Evolutionary conservation across 2,113 vertebrate species (phyloP), one percentile per base, ranked within the genome.

Genomic region (Hymenochirus boettgeri): DNA sequence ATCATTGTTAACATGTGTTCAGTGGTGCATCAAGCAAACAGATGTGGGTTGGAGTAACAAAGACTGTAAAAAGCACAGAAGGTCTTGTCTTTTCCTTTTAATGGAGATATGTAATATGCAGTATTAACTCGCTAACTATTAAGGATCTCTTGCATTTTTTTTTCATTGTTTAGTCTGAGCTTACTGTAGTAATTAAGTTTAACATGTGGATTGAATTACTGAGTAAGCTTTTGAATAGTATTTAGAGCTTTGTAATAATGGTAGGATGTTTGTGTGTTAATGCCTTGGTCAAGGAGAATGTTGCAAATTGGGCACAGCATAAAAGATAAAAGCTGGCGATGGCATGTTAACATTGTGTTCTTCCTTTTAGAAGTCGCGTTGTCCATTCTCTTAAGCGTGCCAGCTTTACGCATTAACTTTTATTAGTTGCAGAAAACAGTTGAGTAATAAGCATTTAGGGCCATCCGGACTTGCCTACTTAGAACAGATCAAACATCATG

Each of bases 201-300:
- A 5, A 25, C 52, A 55, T 26, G 19, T 55, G 52, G 52, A 55
- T 55, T 55, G 19, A 29, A 55, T 55, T 29, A 55, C 31, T 55
- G 52, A 55, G n/a, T 27, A 31, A 50, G 22, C 21, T 23, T 23
- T 9, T 2, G n/a, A n/a, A 55, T 55, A 31, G 19, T 9, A 19
- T 29, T 55, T 29, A 19, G n/a, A 82, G 82, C 73, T 75, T 56
- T 12, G 5, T n/a, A 53, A 15, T 4, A 13, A 27, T 25, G 51
- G 22, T 25, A n/a, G 15, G 39, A 25, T 25, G 52, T 11, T 55
- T 12, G 25, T n/a, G 26, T 55, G 52, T 55, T 27, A 29, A 31
- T 55, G 19, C 10, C 8, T 7, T 18, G 15, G 52, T 55, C 17
- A 52, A 17, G 25, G 25, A 55, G 18, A n/a, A 55, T 55, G 25